A percentile compares a stretch with the other conserved stretches of the same genome.
phyloP scores from a whole-genome alignment of 2,888 invertebrate species.

The Amiota mariae region DNA sequence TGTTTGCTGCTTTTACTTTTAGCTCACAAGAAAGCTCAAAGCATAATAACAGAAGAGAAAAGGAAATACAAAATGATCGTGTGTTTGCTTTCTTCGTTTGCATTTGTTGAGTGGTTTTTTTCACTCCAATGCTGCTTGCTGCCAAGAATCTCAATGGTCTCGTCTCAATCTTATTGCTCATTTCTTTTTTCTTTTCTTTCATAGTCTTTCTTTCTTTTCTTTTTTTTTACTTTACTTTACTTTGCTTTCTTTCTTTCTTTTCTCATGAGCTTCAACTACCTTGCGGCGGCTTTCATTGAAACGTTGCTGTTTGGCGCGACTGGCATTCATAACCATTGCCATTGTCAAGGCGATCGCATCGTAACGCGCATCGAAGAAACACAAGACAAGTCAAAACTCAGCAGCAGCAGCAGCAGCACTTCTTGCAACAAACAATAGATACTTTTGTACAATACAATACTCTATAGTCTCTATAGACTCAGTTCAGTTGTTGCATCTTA shows the following conservation, averaged over 20 bases:
- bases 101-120: conserved; percentile 25
- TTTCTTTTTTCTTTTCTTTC: neutral
- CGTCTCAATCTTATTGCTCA: neutral
- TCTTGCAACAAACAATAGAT: too few species aligned
- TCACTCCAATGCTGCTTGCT: conserved; percentile 13
- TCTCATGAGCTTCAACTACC: conserved; percentile 43
- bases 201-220: conserved; percentile 31
- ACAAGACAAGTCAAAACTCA: conserved; percentile 29
- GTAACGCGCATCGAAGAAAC: conserved; percentile 52
- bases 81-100: conserved; percentile 13
- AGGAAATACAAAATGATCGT: too few species aligned
- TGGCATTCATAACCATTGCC: conserved; percentile 68
- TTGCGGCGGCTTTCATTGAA: conserved; percentile 35
- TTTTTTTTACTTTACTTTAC: conserved; percentile 48
- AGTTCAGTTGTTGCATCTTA: too few species aligned
- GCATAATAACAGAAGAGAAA: neutral
- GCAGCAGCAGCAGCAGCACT: conserved; percentile 29
- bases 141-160: neutral
- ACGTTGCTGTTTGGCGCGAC: conserved; percentile 38
- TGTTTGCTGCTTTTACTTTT: conserved; percentile 11
- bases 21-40: neutral
- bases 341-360: conserved; percentile 71
- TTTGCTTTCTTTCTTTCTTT: conserved; percentile 36
- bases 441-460: too few species aligned
- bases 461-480: too few species aligned